Percentiles rank a stretch among this genome's conserved stretches.
phyloP scores from a whole-genome alignment of 2,113 vertebrate species.

The Columbina picui region DNA sequence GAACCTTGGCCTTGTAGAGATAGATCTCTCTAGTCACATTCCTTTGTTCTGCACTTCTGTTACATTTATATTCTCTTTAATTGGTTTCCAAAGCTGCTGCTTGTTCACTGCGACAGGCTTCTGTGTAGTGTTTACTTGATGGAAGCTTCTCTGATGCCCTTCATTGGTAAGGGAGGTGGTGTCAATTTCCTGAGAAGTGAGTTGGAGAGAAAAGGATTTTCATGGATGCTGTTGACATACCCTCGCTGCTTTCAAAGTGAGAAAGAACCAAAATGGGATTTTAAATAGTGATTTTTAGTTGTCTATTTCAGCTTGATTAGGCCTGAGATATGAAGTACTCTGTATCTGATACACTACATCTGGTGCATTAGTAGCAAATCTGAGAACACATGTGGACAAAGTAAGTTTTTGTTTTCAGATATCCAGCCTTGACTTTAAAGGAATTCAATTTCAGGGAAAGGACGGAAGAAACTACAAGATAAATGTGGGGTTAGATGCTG shows the following conservation, averaged over 20 bases:
- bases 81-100: not conserved
- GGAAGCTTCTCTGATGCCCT: not conserved
- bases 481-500: not conserved
- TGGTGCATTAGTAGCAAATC: not conserved
- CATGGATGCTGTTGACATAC: not conserved
- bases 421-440: not conserved
- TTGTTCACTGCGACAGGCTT: not conserved
- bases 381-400: not conserved
- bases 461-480: not conserved
- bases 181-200: not conserved
- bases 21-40: not conserved
- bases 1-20: not conserved
- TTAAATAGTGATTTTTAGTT: not conserved
- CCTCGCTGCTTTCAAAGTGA: not conserved
- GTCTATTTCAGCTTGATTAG: not conserved
- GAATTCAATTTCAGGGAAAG: not conserved
- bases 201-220: not conserved
- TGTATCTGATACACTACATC: not conserved
- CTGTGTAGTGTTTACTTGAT: not conserved
- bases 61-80: not conserved
- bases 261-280: not conserved
- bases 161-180: not conserved
- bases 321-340: not conserved
- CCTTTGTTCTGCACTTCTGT: not conserved
- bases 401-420: not conserved